Evolutionary conservation across 1,140 invertebrate genomes (phyloP), one percentile per base, ranked within the genome.

Genomic region (Drosophila pruinosa): DNA sequence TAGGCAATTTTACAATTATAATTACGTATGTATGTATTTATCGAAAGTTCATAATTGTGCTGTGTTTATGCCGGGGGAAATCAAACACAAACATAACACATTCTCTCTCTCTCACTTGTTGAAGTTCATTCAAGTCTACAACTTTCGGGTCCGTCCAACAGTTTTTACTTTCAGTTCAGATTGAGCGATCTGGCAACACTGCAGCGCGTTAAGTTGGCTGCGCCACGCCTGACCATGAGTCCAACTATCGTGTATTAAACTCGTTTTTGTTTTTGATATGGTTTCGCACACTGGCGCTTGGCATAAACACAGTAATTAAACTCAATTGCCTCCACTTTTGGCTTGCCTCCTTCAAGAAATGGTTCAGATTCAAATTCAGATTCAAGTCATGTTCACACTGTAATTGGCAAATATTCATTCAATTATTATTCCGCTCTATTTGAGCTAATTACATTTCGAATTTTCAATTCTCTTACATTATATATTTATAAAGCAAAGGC

Each of bases 101-200:
- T 6, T 34, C 31, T 34, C 3, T 34, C 8, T 31, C 10, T 4
- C 31, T 34, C 31, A 12, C 3, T 4, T n/a, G n/a, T 14, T 3
- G 10, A 17, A 39, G 21, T 50, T 45, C 12, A 14, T 12, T 21
- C 24, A 47, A 47, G 41, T 43, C 12, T 26, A 28, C 21, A 21
- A 15, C 38, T 36, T 64, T 56, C 19, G 4, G 62, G 52, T 64
- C 62, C 62, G 62, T 64, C 62, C 62, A 45, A 34, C 12, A 34
- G 54, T 22, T 34, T 28, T 17, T 52, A 0, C 4, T 22, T 21
- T 47, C n/a, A n/a, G 24, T 39, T 14, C 6, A 47, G 45, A 10
- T 41, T 15, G 2, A 8, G 6, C 26, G 8, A 41, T 61, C 31
- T 39, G 34, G 28, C 47, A 53, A 41, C 15, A 3, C 15, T 12